Conservation (phyloP, 2,113 vertebrate genomes). For the Elachura formosa region DNA sequence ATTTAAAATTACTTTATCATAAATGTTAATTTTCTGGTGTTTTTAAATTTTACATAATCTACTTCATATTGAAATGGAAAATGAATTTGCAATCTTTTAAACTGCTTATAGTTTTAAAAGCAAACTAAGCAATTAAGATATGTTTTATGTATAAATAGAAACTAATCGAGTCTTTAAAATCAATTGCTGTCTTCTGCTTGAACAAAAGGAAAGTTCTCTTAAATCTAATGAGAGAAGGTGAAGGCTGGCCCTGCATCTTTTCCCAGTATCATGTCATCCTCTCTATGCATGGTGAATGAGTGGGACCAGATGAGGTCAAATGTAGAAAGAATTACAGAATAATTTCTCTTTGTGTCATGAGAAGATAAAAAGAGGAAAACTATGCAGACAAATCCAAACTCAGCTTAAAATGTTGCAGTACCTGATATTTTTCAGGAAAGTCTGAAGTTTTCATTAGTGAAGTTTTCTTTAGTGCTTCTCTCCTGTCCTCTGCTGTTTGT, state of each 20-base stretch:
- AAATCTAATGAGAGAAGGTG: background rate
- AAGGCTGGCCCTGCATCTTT: background rate
- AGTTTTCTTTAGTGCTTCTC: background rate
- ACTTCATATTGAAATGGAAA: background rate
- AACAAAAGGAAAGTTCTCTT: background rate
- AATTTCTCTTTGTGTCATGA: background rate
- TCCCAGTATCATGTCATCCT: background rate
- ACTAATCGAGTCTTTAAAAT: background rate
- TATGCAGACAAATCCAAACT: background rate
- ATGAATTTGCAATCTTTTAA: background rate
- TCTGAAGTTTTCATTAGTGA: background rate
- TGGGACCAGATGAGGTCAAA: background rate
- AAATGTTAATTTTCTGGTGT: background rate
- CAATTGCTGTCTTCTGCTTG: background rate
- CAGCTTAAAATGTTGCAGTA: background rate
- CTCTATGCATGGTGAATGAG: accelerated
- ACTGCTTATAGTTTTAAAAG: background rate
- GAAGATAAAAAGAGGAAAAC: background rate
- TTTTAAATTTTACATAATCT: background rate
- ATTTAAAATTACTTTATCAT: background rate
- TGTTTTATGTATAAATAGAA: background rate
- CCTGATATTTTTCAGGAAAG: background rate
- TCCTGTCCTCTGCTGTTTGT: background rate
- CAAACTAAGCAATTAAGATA: background rate
- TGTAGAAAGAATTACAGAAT: background rate